Conservation (phyloP, 2,797 vertebrate genomes). For the Coreius guichenoti region DNA sequence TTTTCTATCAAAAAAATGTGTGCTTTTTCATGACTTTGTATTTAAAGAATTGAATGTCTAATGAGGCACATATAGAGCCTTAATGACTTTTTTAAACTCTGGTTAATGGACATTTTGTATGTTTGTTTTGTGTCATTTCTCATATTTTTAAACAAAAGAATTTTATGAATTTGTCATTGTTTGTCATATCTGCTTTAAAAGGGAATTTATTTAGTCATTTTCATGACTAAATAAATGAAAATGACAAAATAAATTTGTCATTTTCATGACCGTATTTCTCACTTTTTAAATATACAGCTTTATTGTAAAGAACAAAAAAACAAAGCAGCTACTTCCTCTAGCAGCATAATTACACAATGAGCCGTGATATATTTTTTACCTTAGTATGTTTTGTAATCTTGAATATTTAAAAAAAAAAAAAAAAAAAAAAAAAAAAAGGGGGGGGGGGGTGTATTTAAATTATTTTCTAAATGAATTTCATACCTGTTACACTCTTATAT, state of each 20-base stretch:
- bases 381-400: constrained; percentile 10
- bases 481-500: constrained; percentile 21
- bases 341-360: neutral
- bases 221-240: too few relatives aligned
- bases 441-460: neutral
- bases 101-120: neutral
- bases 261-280: too few relatives aligned
- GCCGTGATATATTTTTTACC: neutral
- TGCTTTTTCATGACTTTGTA: neutral
- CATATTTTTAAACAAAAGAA: neutral
- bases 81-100: neutral
- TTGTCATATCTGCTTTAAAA: constrained; percentile 12
- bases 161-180: neutral
- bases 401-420: neutral
- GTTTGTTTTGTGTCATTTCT: neutral
- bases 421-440: too few relatives aligned
- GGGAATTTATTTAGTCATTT: neutral
- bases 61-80: neutral
- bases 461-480: constrained; percentile 18
- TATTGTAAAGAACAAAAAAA: neutral
- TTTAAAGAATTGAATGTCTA: constrained; percentile 9
- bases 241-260: too few relatives aligned
- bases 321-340: neutral
- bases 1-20: neutral
- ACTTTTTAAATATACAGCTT: neutral